Conservation (phyloP, 2,113 vertebrate genomes). For the Cyanistes caeruleus region DNA sequence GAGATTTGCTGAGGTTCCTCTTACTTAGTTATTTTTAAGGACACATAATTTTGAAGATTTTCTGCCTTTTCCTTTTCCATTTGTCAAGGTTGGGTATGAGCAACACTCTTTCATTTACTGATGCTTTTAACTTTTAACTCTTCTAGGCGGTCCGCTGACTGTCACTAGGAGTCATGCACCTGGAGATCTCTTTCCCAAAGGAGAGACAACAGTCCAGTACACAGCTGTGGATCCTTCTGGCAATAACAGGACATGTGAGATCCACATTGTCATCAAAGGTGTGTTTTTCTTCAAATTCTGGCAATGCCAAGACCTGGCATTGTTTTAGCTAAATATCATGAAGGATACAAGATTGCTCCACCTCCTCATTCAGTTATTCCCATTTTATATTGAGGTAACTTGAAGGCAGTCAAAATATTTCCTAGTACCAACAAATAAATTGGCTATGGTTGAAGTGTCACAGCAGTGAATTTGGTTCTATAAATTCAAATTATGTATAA, state of each 20-base stretch:
- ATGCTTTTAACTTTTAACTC: not conserved
- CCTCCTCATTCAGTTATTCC: not conserved
- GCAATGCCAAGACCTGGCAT: not conserved
- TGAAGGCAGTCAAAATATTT: not conserved
- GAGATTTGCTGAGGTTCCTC: not conserved
- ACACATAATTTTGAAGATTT: not conserved
- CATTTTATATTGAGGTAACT: not conserved
- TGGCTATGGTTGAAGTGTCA: not conserved
- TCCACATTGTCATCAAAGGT: slow-evolving; percentile 90
- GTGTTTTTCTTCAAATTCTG: not conserved
- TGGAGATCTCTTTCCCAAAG: slow-evolving; percentile 86
- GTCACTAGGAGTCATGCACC: slow-evolving; percentile 84
- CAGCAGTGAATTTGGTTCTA: not conserved
- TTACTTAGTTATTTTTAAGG: not conserved
- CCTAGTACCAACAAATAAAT: not conserved
- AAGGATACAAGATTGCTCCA: not conserved
- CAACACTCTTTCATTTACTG: not conserved
- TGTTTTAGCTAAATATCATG: not conserved
- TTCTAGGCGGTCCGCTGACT: slow-evolving; percentile 79
- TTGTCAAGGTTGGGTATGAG: not conserved
- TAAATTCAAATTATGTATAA: not conserved
- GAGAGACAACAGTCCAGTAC: slow-evolving; percentile 87
- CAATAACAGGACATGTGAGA: slow-evolving; percentile 91
- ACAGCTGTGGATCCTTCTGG: slow-evolving; percentile 88
- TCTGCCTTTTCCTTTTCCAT: not conserved